These are phyloP conservation scores for Zoroaster sp. DNA, from an alignment of 53 echinoderm and acorn worm species.

Conservation along the genomic window DNA sequence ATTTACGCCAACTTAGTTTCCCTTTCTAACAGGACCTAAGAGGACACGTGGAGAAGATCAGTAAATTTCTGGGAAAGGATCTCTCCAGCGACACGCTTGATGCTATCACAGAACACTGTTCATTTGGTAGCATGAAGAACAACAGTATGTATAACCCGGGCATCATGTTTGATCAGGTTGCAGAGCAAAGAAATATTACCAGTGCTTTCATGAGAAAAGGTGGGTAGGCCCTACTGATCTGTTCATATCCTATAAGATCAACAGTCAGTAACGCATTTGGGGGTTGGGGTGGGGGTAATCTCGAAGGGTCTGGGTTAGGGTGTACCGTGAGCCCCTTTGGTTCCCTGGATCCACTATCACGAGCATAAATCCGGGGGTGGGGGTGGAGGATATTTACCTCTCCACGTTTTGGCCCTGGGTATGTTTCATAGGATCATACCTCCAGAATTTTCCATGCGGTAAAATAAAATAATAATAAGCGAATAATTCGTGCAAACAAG, in stretches of 20 bases:
- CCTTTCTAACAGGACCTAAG: not conserved
- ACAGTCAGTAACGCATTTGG: not conserved
- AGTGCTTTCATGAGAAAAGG: constrained; percentile 45
- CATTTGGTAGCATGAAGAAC: constrained; percentile 15
- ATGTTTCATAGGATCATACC: too few species aligned
- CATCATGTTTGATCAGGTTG: not conserved
- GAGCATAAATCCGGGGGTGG: not conserved
- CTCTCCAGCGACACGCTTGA: not conserved
- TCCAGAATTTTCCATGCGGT: too few species aligned
- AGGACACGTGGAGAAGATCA: constrained; percentile 29
- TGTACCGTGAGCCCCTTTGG: too few species aligned
- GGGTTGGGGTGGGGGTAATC: not conserved
- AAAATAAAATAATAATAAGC: too few species aligned
- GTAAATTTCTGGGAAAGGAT: constrained; percentile 9
- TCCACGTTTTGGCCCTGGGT: too few species aligned
- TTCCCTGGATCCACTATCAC: too few species aligned
- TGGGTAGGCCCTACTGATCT: not conserved
- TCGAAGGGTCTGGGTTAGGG: not conserved
- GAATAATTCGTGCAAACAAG: too few species aligned
- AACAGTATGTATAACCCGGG: constrained; percentile 11
- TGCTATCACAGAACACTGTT: constrained; percentile 25
- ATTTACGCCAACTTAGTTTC: not conserved
- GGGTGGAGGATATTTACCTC: too few species aligned
- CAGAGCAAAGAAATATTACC: not conserved
- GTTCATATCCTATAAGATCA: not conserved